Conservation (phyloP, 2,888 invertebrate species). For the Ashinkailepas kermadecensis region DNA sequence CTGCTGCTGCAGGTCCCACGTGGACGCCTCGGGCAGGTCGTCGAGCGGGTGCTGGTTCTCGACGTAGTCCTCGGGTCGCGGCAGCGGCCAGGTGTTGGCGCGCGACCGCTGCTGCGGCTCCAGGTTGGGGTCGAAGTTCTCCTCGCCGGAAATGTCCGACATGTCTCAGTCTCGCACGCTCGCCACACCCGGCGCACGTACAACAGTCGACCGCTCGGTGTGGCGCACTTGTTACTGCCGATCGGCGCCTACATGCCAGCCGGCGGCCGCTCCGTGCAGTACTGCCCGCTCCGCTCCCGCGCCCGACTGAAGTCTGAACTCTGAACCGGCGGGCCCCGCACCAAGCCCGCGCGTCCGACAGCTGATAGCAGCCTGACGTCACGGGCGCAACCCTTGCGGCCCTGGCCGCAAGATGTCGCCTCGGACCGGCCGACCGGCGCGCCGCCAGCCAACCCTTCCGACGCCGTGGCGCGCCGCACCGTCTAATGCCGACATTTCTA, state of each 20-base stretch:
- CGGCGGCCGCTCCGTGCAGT: not conserved
- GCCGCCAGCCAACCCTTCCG: not conserved
- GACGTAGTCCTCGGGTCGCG: constrained; percentile 77
- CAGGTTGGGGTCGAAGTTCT: constrained; percentile 32
- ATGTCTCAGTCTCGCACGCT: not conserved
- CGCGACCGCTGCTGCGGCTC: constrained; percentile 33
- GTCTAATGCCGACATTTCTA: constrained; percentile 13
- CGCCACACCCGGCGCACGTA: too few species aligned
- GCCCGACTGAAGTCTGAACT: not conserved
- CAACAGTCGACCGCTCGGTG: too few species aligned
- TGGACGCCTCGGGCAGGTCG: constrained; percentile 32
- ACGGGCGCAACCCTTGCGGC: not conserved
- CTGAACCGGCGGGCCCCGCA: not conserved
- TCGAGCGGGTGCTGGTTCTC: constrained; percentile 35
- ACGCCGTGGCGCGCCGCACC: not conserved
- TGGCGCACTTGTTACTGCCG: too few species aligned
- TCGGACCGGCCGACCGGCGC: not conserved
- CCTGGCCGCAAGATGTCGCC: constrained; percentile 17
- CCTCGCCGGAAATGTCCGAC: constrained; percentile 1
- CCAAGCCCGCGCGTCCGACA: constrained; percentile 3
- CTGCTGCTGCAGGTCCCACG: constrained; percentile 21
- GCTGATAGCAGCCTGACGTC: constrained; percentile 18
- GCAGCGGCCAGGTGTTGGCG: constrained; percentile 47
- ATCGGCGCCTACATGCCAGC: not conserved
- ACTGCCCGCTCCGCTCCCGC: not conserved